These are phyloP conservation scores for Piprites chloris DNA, from an alignment of 2,113 vertebrate species.

Conservation along the genomic window DNA sequence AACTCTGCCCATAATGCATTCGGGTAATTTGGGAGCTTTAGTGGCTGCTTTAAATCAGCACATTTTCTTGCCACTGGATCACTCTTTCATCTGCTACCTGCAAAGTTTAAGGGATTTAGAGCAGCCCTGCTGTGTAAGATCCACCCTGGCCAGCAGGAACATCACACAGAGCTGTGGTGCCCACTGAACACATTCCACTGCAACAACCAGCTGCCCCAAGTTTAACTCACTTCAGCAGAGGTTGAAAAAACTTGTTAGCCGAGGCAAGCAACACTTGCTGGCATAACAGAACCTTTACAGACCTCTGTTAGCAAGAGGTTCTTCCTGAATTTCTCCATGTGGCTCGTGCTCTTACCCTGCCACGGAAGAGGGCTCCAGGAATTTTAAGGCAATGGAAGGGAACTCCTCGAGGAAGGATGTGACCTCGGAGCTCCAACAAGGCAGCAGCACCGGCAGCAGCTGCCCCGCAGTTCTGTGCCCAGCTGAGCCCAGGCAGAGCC, in stretches of 20 bases:
- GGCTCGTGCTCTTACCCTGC: neutral
- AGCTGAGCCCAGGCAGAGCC: neutral
- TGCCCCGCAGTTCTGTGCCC: neutral
- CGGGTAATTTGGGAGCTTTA: neutral
- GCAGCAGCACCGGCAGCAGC: neutral
- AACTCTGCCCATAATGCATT: neutral
- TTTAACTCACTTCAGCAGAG: neutral
- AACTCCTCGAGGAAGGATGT: neutral
- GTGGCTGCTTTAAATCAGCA: neutral
- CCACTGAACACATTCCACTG: neutral
- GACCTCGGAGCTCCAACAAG: neutral
- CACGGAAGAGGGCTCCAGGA: neutral
- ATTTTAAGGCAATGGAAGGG: neutral
- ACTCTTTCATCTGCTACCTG: neutral
- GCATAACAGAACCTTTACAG: neutral
- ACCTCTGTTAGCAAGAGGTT: neutral
- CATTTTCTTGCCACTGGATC: neutral
- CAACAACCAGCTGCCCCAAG: neutral
- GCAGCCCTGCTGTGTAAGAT: neutral
- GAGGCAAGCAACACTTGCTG: neutral
- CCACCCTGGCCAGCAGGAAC: neutral
- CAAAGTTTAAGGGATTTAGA: neutral
- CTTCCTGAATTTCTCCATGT: neutral
- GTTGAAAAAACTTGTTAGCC: neutral
- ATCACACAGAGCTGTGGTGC: neutral